Conservation (phyloP, 1,140 invertebrate genomes). For the Cydia fagiglandana region DNA sequence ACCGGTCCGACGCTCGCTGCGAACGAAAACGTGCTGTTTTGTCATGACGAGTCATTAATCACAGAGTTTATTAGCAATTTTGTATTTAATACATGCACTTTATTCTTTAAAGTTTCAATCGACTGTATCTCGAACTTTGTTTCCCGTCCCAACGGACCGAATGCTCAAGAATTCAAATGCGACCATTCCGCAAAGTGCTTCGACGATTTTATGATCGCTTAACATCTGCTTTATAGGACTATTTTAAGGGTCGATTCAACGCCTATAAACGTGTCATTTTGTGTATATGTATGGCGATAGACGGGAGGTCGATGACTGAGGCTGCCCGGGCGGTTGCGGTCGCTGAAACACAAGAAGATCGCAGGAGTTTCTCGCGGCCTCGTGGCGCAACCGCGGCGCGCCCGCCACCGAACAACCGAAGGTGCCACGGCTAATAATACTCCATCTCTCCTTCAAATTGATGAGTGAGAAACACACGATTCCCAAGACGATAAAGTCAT, state of each 20-base stretch:
- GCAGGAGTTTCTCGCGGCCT: slow-evolving; percentile 54
- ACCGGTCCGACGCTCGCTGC: slow-evolving; percentile 6
- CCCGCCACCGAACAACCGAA: neutral
- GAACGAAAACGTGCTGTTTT: slow-evolving; percentile 10
- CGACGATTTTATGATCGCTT: slow-evolving; percentile 52
- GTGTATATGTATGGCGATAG: slow-evolving; percentile 47
- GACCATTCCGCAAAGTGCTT: slow-evolving; percentile 50
- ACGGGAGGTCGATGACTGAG: slow-evolving; percentile 64
- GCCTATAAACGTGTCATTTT: slow-evolving; percentile 53
- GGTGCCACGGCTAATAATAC: slow-evolving; percentile 10
- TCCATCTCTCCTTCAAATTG: slow-evolving; percentile 7
- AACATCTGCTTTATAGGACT: slow-evolving; percentile 52
- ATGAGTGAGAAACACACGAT: slow-evolving; percentile 9
- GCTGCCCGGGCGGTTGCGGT: slow-evolving; percentile 56
- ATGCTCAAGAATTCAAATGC: slow-evolving; percentile 18
- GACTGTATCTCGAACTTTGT: neutral
- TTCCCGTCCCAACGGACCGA: neutral
- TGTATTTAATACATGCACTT: neutral
- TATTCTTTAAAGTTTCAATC: slow-evolving; percentile 20
- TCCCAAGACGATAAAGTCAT: slow-evolving; percentile 16
- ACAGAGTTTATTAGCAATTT: slow-evolving; percentile 23
- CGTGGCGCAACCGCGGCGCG: slow-evolving; percentile 36
- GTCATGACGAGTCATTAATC: slow-evolving; percentile 3
- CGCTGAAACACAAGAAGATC: slow-evolving; percentile 68
- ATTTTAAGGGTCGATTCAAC: slow-evolving; percentile 52